Evolutionary conservation across 2,888 invertebrate genomes (phyloP).

Genomic region (Crepidodera aurea): DNA sequence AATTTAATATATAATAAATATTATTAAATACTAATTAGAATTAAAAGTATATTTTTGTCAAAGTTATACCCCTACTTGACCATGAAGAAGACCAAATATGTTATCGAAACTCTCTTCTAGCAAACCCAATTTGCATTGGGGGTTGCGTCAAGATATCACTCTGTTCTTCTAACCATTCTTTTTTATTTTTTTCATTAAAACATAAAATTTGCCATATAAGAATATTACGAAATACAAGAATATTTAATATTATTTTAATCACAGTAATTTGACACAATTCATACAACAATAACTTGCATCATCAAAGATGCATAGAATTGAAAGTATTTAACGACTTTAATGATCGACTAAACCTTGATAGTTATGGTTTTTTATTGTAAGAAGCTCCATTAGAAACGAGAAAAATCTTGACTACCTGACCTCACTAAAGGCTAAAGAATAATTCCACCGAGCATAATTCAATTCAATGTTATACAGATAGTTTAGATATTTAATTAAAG

Average conservation of each 20-base stretch:
- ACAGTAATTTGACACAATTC: not conserved
- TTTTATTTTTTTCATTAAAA: too few species aligned
- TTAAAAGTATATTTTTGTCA: too few species aligned
- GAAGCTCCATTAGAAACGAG: constrained; percentile 13
- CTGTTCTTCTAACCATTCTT: too few species aligned
- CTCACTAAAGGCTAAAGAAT: constrained; percentile 15
- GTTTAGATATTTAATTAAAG: not conserved
- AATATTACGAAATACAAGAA: too few species aligned
- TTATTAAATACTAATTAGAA: too few species aligned
- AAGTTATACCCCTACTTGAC: too few species aligned
- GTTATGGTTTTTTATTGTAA: not conserved
- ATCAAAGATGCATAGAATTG: not conserved
- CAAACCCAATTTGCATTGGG: too few species aligned
- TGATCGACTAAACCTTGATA: constrained; percentile 3
- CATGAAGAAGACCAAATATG: too few species aligned
- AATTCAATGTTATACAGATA: not conserved
- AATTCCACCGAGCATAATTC: not conserved
- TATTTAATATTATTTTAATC: not conserved
- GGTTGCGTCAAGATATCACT: too few species aligned
- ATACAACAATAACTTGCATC: not conserved
- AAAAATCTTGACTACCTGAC: constrained; percentile 20
- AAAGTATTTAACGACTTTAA: constrained; percentile 8
- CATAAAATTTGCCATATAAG: too few species aligned
- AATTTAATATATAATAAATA: too few species aligned
- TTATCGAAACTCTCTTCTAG: too few species aligned